phyloP scores from a whole-genome alignment of 2,888 invertebrate species.

The Drosophila diplacantha region DNA sequence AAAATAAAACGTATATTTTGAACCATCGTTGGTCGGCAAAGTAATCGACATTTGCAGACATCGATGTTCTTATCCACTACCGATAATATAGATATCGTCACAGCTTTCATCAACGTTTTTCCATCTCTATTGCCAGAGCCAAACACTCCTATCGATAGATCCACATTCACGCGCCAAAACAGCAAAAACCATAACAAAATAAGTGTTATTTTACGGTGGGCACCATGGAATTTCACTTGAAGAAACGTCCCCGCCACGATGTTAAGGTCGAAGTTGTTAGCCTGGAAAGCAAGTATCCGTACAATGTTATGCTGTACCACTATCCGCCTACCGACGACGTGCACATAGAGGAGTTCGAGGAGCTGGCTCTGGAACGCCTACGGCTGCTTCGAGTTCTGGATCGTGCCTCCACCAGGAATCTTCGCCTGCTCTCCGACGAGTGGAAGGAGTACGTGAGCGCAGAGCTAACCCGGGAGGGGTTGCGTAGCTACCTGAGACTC shows the following conservation, averaged over 20 bases:
- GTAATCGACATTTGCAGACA: no score
- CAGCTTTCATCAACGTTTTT: background rate
- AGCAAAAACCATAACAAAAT: conserved; percentile 4
- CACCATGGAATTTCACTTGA: conserved; percentile 70
- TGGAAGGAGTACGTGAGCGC: conserved; percentile 82
- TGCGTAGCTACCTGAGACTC: conserved; percentile 82
- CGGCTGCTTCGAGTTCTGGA: conserved; percentile 88
- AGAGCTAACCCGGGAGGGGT: conserved; percentile 83
- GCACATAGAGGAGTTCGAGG: conserved; percentile 90
- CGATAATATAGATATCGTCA: no score
- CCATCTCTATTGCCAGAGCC: background rate
- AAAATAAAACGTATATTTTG: no score
- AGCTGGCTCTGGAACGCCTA: conserved; percentile 89
- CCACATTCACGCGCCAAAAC: conserved; percentile 31
- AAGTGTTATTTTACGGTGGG: background rate
- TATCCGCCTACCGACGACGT: conserved; percentile 86
- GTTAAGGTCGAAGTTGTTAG: conserved; percentile 77
- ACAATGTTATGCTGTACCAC: conserved; percentile 88
- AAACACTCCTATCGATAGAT: conserved; percentile 1
- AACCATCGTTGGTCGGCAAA: no score
- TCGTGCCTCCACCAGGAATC: conserved; percentile 83
- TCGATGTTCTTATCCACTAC: no score
- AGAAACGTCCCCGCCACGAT: conserved; percentile 62
- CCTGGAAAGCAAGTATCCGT: conserved; percentile 80
- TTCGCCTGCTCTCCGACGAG: conserved; percentile 82